Evolutionary conservation across 1,140 invertebrate genomes (phyloP), one percentile per base, ranked within the genome.

Genomic region (Apocrypta bakeri): DNA sequence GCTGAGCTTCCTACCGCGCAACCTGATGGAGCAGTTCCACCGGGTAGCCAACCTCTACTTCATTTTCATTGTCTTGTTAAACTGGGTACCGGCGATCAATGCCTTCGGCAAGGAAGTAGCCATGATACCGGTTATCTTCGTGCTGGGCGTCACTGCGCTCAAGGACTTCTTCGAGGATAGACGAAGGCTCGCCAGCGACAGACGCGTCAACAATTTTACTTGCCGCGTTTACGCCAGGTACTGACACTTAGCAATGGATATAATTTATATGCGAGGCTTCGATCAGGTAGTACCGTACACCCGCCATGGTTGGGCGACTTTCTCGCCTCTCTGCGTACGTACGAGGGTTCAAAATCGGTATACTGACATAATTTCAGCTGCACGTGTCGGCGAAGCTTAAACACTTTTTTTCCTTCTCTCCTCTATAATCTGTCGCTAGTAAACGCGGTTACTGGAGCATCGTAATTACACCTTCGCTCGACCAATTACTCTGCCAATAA

Each of bases 21-120:
- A 99, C 93, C 92, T 99, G 29, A 95, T 99, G 90, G 98, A 99
- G 92, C 98, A 99, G 92, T 99, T 99, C 92, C 98, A 98, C 92
- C 95, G 98, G 37, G 97, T 99, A 88, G 98, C 98, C 61, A 99
- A 99, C 94, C 93, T 99, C 83, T 99, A 99, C 93, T 99, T 99
- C 92, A 96, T 99, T 88, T 97, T 98, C 89, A 99, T 99, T 87
- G 97, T 99, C 79, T 93, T 99, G 83, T 93, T 98, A 66, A 99
- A 99, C 92, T 99, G 97, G 97, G 95, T 99, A 87, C 98, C 98
- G 8, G 94, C 95, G 17, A 97, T 98, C 48, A 98, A 97, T 92
- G 98, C 98, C 0, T 99, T 99, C 92, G 98, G 97, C 82, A 99
- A 98, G 91, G 98, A 99, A 93, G 94, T 99, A 81, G 97, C 98